phyloP scores from a whole-genome alignment of 1,140 invertebrate species.

The Zaprionus inermis region DNA sequence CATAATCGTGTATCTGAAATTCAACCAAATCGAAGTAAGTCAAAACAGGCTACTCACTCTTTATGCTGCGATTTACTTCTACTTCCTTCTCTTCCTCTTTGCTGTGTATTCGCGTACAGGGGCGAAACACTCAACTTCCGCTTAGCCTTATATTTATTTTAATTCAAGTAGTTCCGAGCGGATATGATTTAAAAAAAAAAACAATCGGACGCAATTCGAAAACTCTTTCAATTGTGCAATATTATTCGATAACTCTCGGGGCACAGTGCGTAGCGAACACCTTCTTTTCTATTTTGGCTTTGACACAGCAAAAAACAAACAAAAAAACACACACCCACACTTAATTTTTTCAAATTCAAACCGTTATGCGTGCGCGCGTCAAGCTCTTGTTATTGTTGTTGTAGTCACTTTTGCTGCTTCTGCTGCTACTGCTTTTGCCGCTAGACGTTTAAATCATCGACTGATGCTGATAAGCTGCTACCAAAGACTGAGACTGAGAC shows the following conservation, averaged over 20 bases:
- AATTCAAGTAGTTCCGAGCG: neutral
- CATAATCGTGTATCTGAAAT: no score
- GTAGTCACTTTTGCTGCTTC: constrained; percentile 27
- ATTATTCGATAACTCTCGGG: constrained; percentile 1
- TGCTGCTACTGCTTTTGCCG: neutral
- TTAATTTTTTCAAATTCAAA: constrained; percentile 35
- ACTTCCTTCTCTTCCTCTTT: neutral
- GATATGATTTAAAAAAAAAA: neutral
- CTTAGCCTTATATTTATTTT: neutral
- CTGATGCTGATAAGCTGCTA: constrained; percentile 33
- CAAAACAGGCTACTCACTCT: no score
- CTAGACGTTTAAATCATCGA: constrained; percentile 28
- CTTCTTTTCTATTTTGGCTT: constrained; percentile 21
- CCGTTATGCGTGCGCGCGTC: constrained; percentile 40
- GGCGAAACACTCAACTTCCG: neutral
- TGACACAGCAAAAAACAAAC: constrained; percentile 38
- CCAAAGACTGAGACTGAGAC: constrained; percentile 11
- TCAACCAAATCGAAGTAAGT: no score
- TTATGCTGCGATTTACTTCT: no score
- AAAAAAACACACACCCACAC: constrained; percentile 26
- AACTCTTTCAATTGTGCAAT: constrained; percentile 19
- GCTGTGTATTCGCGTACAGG: neutral
- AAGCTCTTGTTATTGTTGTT: constrained; percentile 14
- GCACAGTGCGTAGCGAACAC: constrained; percentile 10
- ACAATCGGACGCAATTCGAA: constrained; percentile 9